phyloP scores from a whole-genome alignment of 2,888 invertebrate species.

The Cotesia congregata region DNA sequence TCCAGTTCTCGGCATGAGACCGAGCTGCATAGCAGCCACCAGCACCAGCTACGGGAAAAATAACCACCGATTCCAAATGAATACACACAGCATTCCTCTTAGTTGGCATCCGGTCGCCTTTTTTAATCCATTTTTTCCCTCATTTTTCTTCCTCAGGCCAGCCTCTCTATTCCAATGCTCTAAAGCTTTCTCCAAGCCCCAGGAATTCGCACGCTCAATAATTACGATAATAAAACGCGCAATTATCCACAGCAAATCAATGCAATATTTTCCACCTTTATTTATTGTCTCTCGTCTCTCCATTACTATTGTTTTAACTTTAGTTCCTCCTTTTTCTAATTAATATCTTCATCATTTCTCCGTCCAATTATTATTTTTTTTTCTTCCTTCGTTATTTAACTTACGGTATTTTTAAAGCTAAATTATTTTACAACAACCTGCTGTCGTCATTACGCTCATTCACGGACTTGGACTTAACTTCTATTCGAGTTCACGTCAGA shows the following conservation, averaged over 20 bases:
- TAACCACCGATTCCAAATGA: slow-evolving; percentile 32
- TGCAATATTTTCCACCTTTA: slow-evolving; percentile 13
- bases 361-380: neutral
- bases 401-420: neutral
- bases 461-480: slow-evolving; percentile 19
- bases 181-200: slow-evolving; percentile 2
- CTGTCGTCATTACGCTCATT: slow-evolving; percentile 39
- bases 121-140: neutral
- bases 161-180: neutral
- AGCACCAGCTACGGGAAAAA: slow-evolving; percentile 2
- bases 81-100: slow-evolving; percentile 30
- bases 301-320: slow-evolving; percentile 2
- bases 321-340: neutral
- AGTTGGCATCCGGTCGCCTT: slow-evolving; percentile 44
- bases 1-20: slow-evolving; percentile 14
- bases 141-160: slow-evolving; percentile 15
- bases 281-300: slow-evolving; percentile 31
- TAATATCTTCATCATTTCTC: slow-evolving; percentile 6
- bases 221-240: slow-evolving; percentile 16
- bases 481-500: too few relatives aligned
- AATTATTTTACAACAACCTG: neutral
- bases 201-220: slow-evolving; percentile 38
- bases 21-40: neutral
- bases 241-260: slow-evolving; percentile 27
- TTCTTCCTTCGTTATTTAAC: neutral